These are phyloP conservation scores for Geotrupes spiniger DNA, from an alignment of 2,888 invertebrate species.

Conservation along the genomic window DNA sequence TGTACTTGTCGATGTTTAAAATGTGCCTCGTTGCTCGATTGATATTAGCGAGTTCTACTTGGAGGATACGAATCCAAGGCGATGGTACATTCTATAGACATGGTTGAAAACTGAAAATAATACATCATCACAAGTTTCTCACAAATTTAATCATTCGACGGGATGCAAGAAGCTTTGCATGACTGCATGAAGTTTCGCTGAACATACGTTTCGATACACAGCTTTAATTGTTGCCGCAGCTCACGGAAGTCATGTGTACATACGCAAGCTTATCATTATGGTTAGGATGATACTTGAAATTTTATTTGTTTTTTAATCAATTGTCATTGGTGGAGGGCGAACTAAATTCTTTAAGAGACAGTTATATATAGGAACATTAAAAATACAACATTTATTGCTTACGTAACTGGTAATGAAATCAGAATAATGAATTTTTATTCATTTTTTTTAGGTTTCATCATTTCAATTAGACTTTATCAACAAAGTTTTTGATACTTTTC, in stretches of 20 bases:
- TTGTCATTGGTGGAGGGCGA: too few relatives aligned
- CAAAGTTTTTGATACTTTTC: too few relatives aligned
- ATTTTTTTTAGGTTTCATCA: too few relatives aligned
- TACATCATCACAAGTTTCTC: not conserved
- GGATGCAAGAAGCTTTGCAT: slow-evolving; percentile 67
- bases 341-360: too few relatives aligned
- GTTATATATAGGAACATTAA: too few relatives aligned
- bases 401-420: too few relatives aligned
- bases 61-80: slow-evolving; percentile 67
- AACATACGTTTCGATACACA: slow-evolving; percentile 52
- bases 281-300: slow-evolving; percentile 47
- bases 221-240: slow-evolving; percentile 78
- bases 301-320: too few relatives aligned
- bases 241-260: slow-evolving; percentile 65
- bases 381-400: too few relatives aligned
- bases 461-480: too few relatives aligned
- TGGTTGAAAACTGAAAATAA: too few relatives aligned
- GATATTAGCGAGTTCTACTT: slow-evolving; percentile 75
- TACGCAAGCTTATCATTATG: slow-evolving; percentile 68
- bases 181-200: slow-evolving; percentile 62
- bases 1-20: slow-evolving; percentile 8
- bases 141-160: slow-evolving; percentile 34
- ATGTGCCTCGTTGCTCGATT: slow-evolving; percentile 60
- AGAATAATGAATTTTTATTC: too few relatives aligned
- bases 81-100: slow-evolving; percentile 42